Evolutionary conservation across 2,888 invertebrate genomes (phyloP), one percentile per base, ranked within the genome.

Genomic region (Drosophila aldrichi): DNA sequence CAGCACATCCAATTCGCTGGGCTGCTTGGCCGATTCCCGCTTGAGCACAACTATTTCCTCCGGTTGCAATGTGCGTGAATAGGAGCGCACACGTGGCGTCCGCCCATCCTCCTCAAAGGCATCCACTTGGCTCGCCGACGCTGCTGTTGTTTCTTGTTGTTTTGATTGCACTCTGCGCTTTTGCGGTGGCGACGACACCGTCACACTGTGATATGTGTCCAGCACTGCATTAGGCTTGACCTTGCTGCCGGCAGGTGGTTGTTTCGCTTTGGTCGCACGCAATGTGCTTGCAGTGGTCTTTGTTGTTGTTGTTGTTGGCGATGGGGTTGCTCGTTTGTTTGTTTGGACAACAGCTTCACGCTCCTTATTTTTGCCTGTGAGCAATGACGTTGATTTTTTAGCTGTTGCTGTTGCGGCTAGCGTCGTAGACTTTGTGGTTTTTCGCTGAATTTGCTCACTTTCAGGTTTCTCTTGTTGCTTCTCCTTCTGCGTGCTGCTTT

Each of bases 131-230:
- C 16, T 25, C 5, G 10, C 18, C 14, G 25, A 36, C 18, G 46
- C 32, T 66, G 48, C 44, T 10, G 9, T 10, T 52, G 59, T 40
- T 61, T n/a, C 40, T 0, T 40, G 40, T 40, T 73, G 82, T 68
- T 76, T 80, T 59, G 69, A 74, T 25, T 75, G 58, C 55, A 68
- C 79, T 65, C 68, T 90, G 57, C 92, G 90, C 72, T 86, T 87
- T 18, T 90, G 77, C 14, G 93, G 93, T 43, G 93, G 93, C 29
- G 93, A 93, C 2, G 89, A 77, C 10, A 93, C 91, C 0, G 93
- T 93, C 22, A 93, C 93, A 82, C 91, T 93, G 38, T 92, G 92
- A 56, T 90, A 90, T n/a, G 91, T 90, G 69, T 90, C 91, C 83
- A 92, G 83, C 36, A 92, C 92, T 3, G 88, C 80, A 84, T 92